phyloP scores from a whole-genome alignment of 53 echinoderm and acorn worm genomes.

The Zoroaster sp. region DNA sequence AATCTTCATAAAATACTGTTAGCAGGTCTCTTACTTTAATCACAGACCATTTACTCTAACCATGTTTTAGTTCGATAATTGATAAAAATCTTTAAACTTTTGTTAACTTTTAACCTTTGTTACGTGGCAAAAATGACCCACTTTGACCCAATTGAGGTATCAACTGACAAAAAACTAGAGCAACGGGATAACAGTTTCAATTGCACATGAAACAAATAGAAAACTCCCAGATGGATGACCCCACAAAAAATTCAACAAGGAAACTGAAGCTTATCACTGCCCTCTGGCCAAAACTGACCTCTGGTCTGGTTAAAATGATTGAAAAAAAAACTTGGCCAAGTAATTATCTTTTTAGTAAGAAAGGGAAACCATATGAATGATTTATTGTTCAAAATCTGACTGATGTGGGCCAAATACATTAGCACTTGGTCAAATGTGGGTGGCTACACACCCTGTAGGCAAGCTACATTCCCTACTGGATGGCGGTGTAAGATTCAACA shows the following conservation, averaged over 20 bases:
- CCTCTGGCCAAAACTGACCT: constrained; percentile 31
- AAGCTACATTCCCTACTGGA: not conserved
- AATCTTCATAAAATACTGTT: not conserved
- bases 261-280: not conserved
- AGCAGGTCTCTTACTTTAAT: not conserved
- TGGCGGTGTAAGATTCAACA: not conserved
- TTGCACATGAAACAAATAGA: not conserved
- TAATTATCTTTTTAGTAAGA: not conserved
- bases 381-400: constrained; percentile 7
- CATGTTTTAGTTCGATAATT: not conserved
- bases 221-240: constrained; percentile 2
- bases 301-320: not conserved
- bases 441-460: not conserved
- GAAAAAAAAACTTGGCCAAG: not conserved
- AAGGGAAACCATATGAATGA: not conserved
- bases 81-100: not conserved
- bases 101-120: not conserved
- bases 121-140: not conserved
- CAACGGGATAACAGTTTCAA: not conserved
- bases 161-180: constrained; percentile 14
- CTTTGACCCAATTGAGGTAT: constrained; percentile 23
- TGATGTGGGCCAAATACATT: constrained; percentile 16
- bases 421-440: constrained; percentile 45
- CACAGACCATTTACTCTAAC: no score
- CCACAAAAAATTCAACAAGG: not conserved